Conservation (phyloP, 2,113 vertebrate species). For the Strix uralensis region DNA sequence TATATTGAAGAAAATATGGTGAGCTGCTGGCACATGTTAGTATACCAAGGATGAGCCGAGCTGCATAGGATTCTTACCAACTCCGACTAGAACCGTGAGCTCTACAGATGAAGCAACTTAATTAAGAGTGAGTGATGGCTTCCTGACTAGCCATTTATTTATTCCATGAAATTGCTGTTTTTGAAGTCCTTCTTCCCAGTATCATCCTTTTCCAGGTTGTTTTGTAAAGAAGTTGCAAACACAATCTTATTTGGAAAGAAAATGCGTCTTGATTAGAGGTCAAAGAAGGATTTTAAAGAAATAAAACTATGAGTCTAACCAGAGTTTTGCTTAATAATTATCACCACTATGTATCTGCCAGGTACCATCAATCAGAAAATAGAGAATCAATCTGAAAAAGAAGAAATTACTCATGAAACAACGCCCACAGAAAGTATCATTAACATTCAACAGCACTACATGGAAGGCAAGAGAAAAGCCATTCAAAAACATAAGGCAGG, state of each 20-base stretch:
- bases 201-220: not conserved
- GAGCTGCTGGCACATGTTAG: not conserved
- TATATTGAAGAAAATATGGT: not conserved
- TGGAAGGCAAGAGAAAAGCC: conserved; percentile 17
- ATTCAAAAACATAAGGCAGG: not conserved
- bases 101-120: conserved; percentile 18
- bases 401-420: conserved; percentile 42
- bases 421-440: not conserved
- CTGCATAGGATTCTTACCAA: not conserved
- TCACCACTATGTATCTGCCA: not conserved
- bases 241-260: not conserved
- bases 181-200: not conserved
- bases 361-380: not conserved
- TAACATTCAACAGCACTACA: not conserved
- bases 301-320: not conserved
- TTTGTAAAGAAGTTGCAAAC: not conserved
- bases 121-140: conserved; percentile 14
- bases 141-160: conserved; percentile 24
- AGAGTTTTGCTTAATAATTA: not conserved
- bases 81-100: not conserved
- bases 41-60: not conserved
- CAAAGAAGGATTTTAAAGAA: not conserved
- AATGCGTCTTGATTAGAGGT: not conserved
- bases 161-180: not conserved
- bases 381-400: not conserved